Percentiles rank a stretch among this genome's conserved stretches.
These are phyloP conservation scores for Mobula birostris DNA, from an alignment of 2,113 vertebrate genomes.

Conservation along the genomic window DNA sequence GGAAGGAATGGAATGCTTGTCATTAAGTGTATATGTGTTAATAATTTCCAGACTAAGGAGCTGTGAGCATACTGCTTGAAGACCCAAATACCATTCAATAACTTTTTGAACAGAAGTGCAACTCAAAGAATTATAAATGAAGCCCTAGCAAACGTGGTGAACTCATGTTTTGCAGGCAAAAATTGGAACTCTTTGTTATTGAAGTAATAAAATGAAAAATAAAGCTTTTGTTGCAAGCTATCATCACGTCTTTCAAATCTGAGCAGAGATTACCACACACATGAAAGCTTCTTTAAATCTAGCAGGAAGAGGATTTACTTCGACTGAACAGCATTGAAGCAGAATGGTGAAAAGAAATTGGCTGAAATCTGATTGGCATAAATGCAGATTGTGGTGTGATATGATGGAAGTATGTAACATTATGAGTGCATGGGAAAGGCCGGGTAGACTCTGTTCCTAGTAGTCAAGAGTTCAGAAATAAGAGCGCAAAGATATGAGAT, in stretches of 20 bases:
- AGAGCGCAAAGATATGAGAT: background rate
- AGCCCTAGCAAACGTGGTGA: background rate
- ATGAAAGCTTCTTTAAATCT: background rate
- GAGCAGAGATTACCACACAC: background rate
- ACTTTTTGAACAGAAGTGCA: background rate
- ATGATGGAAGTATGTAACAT: background rate
- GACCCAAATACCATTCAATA: background rate
- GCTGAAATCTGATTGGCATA: background rate
- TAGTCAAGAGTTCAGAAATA: background rate
- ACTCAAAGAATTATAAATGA: background rate
- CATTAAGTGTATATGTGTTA: background rate
- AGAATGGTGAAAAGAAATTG: background rate
- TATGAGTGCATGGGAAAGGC: background rate
- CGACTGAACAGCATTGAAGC: background rate
- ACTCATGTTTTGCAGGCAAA: conserved; percentile 1
- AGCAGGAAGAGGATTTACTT: background rate
- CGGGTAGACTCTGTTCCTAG: background rate
- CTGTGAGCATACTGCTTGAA: background rate
- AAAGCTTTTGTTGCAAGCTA: background rate
- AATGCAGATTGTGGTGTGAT: background rate
- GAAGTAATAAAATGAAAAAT: background rate
- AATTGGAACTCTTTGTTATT: background rate
- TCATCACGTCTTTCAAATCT: background rate
- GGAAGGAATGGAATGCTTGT: background rate
- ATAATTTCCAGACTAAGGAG: background rate